Evolutionary conservation across 2,797 vertebrate genomes (phyloP).

Genomic region (Lates japonicus): DNA sequence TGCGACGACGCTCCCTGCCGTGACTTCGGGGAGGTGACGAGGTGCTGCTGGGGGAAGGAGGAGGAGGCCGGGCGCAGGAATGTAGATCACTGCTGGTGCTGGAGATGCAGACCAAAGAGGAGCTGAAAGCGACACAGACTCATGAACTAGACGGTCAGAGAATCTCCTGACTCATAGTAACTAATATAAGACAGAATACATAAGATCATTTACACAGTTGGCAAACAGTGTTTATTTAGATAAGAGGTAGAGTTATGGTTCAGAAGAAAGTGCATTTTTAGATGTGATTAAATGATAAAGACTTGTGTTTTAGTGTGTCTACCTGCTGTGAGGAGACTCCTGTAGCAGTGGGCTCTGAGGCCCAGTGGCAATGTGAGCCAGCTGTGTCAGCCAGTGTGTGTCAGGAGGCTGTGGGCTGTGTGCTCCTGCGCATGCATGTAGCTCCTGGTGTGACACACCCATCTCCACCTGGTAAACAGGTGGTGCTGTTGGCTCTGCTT

Average conservation of each 20-base stretch:
- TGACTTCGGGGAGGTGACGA: slow-evolving; percentile 84
- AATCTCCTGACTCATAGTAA: background rate
- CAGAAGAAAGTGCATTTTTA: too few relatives aligned
- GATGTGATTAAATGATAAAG: too few relatives aligned
- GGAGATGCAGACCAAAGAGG: slow-evolving; percentile 91
- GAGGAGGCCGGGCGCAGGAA: slow-evolving; percentile 96
- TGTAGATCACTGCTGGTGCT: slow-evolving; percentile 96
- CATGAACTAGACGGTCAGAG: background rate
- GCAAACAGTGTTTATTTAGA: background rate
- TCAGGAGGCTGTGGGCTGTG: slow-evolving; percentile 81
- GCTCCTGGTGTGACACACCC: slow-evolving; percentile 93
- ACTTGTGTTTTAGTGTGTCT: background rate
- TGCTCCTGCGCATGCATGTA: slow-evolving; percentile 1
- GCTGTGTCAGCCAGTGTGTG: slow-evolving; percentile 95
- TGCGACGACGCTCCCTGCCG: slow-evolving; percentile 85
- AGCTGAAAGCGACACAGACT: slow-evolving; percentile 79
- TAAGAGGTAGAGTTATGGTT: background rate
- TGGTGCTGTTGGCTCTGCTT: slow-evolving; percentile 86
- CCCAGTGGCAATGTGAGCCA: slow-evolving; percentile 97
- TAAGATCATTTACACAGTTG: background rate
- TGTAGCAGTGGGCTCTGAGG: slow-evolving; percentile 96
- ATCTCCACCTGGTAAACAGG: slow-evolving; percentile 90
- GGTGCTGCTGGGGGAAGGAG: slow-evolving; percentile 80
- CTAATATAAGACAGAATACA: background rate
- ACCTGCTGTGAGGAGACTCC: slow-evolving; percentile 76